These are phyloP conservation scores for Lethrus apterus DNA, from an alignment of 1,140 invertebrate genomes.

Conservation along the genomic window DNA sequence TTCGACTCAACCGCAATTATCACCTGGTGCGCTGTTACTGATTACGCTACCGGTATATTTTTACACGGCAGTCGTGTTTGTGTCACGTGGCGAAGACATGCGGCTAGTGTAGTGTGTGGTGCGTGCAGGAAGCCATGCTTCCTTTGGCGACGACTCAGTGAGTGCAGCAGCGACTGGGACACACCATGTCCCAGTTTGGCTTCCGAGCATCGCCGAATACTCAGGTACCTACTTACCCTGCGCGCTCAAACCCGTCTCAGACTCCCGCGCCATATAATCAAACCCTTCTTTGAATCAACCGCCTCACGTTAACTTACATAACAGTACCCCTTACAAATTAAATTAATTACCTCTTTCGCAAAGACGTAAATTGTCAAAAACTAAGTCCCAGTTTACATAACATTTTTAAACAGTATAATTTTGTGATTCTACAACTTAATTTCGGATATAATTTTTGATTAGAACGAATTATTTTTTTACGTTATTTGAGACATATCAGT, in stretches of 20 bases:
- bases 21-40: conserved; percentile 34
- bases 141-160: conserved; percentile 37
- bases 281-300: too few species aligned
- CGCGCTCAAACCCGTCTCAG: conserved; percentile 6
- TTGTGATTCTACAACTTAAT: too few species aligned
- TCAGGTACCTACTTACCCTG: conserved; percentile 45
- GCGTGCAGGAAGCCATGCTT: conserved; percentile 37
- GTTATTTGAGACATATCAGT: too few species aligned
- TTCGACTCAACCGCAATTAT: conserved; percentile 37
- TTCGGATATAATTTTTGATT: too few species aligned
- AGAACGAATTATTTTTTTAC: too few species aligned
- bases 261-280: not conserved
- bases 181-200: conserved; percentile 60
- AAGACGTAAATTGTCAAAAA: too few species aligned
- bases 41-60: conserved; percentile 19
- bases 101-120: conserved; percentile 22
- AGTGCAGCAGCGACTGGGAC: conserved; percentile 43
- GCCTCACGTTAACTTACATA: not conserved
- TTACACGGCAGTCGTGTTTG: conserved; percentile 14
- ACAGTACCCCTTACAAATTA: too few species aligned
- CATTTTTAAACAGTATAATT: too few species aligned
- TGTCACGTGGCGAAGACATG: conserved; percentile 16
- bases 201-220: conserved; percentile 58
- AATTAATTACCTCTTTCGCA: too few species aligned
- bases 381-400: too few species aligned